These are phyloP conservation scores for Glaucidium brasilianum DNA, from an alignment of 2,113 vertebrate species.

Conservation along the genomic window DNA sequence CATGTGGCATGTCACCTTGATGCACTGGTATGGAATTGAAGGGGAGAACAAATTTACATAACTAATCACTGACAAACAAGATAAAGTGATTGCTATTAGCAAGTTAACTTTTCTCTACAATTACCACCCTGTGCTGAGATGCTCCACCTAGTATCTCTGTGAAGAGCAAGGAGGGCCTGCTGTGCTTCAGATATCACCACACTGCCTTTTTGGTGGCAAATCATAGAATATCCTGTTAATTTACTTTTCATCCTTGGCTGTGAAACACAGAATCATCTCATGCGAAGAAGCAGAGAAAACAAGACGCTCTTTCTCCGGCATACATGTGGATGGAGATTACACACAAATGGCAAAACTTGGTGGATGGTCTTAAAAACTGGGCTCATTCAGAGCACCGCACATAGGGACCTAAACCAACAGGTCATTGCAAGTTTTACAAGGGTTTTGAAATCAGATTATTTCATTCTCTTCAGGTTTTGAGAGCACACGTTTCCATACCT, in stretches of 20 bases:
- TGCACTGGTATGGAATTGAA: conserved; percentile 41
- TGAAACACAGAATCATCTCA: neutral
- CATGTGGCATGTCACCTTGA: conserved; percentile 63
- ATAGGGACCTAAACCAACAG: neutral
- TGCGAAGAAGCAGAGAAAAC: neutral
- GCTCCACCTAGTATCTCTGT: neutral
- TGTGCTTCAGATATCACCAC: conserved; percentile 24
- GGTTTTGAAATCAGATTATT: neutral
- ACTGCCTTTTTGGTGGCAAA: neutral
- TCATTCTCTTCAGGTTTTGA: neutral
- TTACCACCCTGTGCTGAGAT: conserved; percentile 49
- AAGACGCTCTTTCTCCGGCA: neutral
- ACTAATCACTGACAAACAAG: conserved; percentile 65
- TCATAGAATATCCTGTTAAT: conserved; percentile 1
- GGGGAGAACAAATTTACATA: conserved; percentile 58
- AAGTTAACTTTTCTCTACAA: conserved; percentile 63
- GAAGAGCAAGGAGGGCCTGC: conserved; percentile 30
- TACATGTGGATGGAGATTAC: neutral
- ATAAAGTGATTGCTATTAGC: conserved; percentile 65
- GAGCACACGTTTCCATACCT: neutral
- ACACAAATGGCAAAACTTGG: neutral
- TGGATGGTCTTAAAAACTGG: neutral
- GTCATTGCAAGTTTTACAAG: neutral
- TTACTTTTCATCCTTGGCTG: conserved; percentile 17
- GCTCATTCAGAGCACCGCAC: neutral